phyloP scores from a whole-genome alignment of 2,888 invertebrate genomes.

The Ophioninae sp. region DNA sequence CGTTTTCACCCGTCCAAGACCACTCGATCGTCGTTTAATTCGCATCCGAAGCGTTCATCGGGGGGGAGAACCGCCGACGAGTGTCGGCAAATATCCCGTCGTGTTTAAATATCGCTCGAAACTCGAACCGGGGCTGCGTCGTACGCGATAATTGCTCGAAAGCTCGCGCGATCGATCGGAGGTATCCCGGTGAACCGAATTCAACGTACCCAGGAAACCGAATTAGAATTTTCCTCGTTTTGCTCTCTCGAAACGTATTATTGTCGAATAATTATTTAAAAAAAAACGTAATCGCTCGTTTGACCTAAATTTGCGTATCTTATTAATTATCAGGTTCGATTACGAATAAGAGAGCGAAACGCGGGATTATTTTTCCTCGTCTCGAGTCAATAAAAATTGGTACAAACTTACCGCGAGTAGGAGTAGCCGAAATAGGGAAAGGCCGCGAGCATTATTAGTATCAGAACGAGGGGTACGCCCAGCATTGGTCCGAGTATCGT shows the following conservation, averaged over 20 bases:
- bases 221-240: no score
- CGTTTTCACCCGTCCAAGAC: conserved; percentile 21
- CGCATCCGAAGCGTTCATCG: conserved; percentile 34
- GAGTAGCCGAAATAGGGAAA: conserved; percentile 74
- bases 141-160: neutral
- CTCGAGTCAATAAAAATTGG: neutral
- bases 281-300: no score
- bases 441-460: conserved; percentile 67
- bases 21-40: conserved; percentile 49
- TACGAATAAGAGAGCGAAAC: neutral
- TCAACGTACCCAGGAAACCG: no score
- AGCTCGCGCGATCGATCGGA: neutral
- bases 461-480: conserved; percentile 68
- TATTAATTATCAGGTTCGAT: neutral
- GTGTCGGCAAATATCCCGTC: conserved; percentile 23
- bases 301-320: neutral
- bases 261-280: no score
- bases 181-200: neutral
- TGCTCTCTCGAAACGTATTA: no score
- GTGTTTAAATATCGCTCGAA: neutral
- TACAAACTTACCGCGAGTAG: conserved; percentile 72
- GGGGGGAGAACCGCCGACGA: neutral
- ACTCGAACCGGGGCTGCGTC: neutral
- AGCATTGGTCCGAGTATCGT: conserved; percentile 70
- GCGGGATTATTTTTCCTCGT: neutral